These are phyloP conservation scores for Tarsius wallacei DNA, from an alignment of 2,797 vertebrate species.

Conservation along the genomic window DNA sequence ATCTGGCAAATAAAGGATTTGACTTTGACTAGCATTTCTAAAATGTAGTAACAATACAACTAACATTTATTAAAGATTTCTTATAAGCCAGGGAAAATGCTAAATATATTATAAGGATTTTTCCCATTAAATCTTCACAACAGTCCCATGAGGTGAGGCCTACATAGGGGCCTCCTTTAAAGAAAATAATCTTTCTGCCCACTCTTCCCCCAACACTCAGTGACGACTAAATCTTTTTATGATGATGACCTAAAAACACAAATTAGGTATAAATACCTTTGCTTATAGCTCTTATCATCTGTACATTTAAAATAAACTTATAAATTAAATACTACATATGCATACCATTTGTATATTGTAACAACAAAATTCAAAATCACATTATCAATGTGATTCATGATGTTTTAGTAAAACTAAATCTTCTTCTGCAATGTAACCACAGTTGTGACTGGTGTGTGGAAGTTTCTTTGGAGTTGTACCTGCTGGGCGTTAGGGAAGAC, in stretches of 20 bases:
- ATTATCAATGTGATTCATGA: not conserved
- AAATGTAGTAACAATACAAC: slow-evolving; percentile 13
- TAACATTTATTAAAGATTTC: not conserved
- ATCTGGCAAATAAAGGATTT: slow-evolving; percentile 45
- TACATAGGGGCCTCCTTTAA: not conserved
- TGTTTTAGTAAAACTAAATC: not conserved
- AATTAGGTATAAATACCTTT: slow-evolving; percentile 1
- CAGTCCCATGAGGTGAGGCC: not conserved
- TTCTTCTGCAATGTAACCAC: not conserved
- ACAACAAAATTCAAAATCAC: slow-evolving; percentile 43
- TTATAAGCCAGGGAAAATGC: slow-evolving; percentile 39
- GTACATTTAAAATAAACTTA: slow-evolving; percentile 10
- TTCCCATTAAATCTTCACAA: slow-evolving; percentile 51
- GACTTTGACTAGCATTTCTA: not conserved
- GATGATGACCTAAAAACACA: not conserved
- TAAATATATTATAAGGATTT: slow-evolving; percentile 47
- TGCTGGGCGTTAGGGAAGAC: not conserved
- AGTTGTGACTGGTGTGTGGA: not conserved
- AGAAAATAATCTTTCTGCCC: not conserved
- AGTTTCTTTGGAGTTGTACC: not conserved
- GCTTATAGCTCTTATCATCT: not conserved
- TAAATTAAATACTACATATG: not conserved
- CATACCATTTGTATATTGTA: not conserved
- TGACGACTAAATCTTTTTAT: slow-evolving; percentile 28
- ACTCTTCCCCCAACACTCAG: too few species aligned